Percentiles rank a stretch among this genome's conserved stretches.
phyloP scores from a whole-genome alignment of 2,888 invertebrate genomes.

The Capitulum mitella region DNA sequence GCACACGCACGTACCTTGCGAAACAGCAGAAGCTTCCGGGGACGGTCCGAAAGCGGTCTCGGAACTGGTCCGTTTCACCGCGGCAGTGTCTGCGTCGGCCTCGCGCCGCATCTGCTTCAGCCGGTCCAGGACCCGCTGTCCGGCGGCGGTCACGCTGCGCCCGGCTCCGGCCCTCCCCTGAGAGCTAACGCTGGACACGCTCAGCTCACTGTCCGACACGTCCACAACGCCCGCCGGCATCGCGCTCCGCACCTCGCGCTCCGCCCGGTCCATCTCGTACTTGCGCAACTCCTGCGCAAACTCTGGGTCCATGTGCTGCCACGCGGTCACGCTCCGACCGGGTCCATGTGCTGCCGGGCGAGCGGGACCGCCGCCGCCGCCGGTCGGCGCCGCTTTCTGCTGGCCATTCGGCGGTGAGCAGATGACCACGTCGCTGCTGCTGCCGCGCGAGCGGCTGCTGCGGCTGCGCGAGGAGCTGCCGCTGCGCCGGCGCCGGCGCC shows the following conservation, averaged over 20 bases:
- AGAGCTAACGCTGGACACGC: conserved; percentile 48
- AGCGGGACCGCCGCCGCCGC: neutral
- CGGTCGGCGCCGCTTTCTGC: neutral
- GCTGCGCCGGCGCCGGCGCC: neutral
- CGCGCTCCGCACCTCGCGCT: conserved; percentile 45
- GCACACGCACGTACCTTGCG: neutral
- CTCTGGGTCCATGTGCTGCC: conserved; percentile 53
- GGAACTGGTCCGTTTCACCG: neutral
- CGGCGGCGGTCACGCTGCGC: neutral
- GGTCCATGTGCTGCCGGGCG: no score
- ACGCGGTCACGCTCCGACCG: conserved; percentile 40
- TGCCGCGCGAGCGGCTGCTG: conserved; percentile 14
- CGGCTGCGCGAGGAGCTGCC: neutral
- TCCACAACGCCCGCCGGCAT: conserved; percentile 50
- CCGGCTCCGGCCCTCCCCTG: neutral
- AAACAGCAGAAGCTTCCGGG: neutral
- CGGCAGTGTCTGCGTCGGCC: neutral
- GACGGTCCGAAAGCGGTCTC: neutral
- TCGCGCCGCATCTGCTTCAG: neutral
- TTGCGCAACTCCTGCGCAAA: conserved; percentile 47
- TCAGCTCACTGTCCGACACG: conserved; percentile 48
- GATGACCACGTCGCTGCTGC: neutral
- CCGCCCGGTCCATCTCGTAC: conserved; percentile 48
- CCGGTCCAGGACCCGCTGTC: neutral
- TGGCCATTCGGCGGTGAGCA: neutral